Evolutionary conservation across 2,797 vertebrate species (phyloP), one percentile per base, ranked within the genome.

Genomic region (Peromyscus aztecus): DNA sequence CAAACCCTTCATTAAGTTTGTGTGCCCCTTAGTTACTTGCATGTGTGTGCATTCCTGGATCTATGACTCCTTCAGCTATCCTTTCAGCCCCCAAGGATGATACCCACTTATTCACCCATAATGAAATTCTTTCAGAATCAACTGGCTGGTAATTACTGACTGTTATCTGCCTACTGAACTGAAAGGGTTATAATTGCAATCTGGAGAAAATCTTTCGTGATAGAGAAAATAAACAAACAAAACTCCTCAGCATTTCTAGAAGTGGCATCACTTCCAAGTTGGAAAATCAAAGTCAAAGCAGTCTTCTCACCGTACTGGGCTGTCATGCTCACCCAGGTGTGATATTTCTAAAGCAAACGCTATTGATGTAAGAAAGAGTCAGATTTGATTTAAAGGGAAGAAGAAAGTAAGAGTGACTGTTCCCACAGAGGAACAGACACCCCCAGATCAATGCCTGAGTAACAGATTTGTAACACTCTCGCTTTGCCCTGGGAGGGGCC

Each of bases 331-430:
- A 96, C 16, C 84, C 71, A 95, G 29, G 23, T 91, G 40, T 91
- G 92, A n/a, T 67, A 69, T 91, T 96, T 96, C 88, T 86, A 75
- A 97, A 97, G 49, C 31, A 94, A 95, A 90, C 63, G 31, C 10
- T 37, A 27, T 73, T 61, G 4, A 40, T 63, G 57, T 90, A 80
- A 84, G 6, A 92, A 96, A 90, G 46, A 85, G 83, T 94, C 75
- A 90, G 92, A 89, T 37, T 83, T 94, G 49, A 92, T 46, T 29
- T 76, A 85, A 91, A 83, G 43, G 49, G 5, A 67, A 69, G n/a
- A 57, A 90, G 90, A 88, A 94, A 88, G 37, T 55, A 90, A 94
- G 90, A 27, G 55, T 43, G 95, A 89, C 17, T 37, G 43, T 80
- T 92, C n/a, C 87, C 49, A 78, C 31, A 81, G 43, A 52, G 37